Conservation (phyloP, 2,113 vertebrate genomes). For the Balaeniceps rex region DNA sequence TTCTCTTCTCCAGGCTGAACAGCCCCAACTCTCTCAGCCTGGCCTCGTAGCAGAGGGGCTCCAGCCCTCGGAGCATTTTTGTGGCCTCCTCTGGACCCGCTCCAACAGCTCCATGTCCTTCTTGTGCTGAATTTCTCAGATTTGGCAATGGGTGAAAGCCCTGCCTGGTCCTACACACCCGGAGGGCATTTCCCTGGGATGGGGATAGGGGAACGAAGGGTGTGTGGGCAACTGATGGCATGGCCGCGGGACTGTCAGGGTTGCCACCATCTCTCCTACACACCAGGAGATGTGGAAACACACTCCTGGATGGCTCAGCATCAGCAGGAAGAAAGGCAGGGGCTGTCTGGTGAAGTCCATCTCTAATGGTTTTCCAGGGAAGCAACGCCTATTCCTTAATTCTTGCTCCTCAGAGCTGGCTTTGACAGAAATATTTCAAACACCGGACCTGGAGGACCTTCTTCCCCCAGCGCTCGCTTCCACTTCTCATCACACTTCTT, state of each 20-base stretch:
- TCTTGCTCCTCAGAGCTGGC: not conserved
- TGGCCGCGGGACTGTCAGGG: not conserved
- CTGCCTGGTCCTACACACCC: not conserved
- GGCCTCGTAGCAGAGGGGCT: too few species aligned
- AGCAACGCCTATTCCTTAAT: not conserved
- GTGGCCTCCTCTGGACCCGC: too few species aligned
- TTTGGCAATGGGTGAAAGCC: not conserved
- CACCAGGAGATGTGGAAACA: too few species aligned
- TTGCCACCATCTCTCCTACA: not conserved
- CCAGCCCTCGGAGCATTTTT: too few species aligned
- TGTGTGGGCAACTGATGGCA: rapidly evolving
- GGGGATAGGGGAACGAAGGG: rapidly evolving
- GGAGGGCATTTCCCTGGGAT: not conserved
- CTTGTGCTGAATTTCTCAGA: not conserved
- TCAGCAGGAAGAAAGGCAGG: not conserved
- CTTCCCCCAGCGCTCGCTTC: not conserved
- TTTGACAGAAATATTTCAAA: not conserved
- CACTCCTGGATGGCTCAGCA: not conserved
- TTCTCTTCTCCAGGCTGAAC: too few species aligned
- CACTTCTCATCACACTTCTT: not conserved
- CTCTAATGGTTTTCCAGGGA: not conserved
- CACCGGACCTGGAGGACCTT: not conserved
- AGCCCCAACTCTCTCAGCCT: too few species aligned
- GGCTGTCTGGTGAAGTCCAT: not conserved
- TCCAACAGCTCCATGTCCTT: too few species aligned